A percentile compares a stretch with the other conserved stretches of the same genome.
These are phyloP conservation scores for Leptinotarsa defecta DNA, from an alignment of 1,140 invertebrate genomes.

Conservation along the genomic window DNA sequence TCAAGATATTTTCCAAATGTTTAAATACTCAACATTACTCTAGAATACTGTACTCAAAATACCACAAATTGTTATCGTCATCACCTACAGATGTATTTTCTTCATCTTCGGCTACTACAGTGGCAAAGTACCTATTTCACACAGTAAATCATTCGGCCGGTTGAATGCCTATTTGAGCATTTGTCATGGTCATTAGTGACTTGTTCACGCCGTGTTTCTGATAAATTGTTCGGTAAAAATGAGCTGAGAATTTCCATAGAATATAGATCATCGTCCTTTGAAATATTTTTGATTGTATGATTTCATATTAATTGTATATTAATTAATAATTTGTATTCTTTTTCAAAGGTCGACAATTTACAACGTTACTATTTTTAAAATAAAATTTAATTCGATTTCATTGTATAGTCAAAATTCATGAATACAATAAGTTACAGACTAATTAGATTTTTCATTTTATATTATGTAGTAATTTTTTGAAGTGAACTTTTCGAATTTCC, in stretches of 20 bases:
- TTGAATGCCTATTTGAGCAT: slow-evolving; percentile 18
- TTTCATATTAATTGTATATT: not conserved
- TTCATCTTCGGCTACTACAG: not conserved
- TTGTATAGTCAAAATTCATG: too few species aligned
- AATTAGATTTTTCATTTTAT: too few species aligned
- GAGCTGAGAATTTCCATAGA: slow-evolving; percentile 2
- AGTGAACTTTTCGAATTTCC: too few species aligned
- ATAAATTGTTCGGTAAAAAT: slow-evolving; percentile 25
- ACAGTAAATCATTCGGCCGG: slow-evolving; percentile 17
- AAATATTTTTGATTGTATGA: not conserved
- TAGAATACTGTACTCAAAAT: too few species aligned
- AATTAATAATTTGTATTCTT: too few species aligned
- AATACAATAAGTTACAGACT: too few species aligned
- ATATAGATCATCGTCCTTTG: slow-evolving; percentile 4
- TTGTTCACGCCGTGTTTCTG: slow-evolving; percentile 26
- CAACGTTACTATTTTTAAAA: too few species aligned
- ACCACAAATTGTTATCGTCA: not conserved
- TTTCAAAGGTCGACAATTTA: too few species aligned
- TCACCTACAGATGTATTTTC: not conserved
- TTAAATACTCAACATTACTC: too few species aligned
- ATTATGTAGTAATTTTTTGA: too few species aligned
- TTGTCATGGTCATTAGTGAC: slow-evolving; percentile 20
- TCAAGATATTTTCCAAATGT: too few species aligned
- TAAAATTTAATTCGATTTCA: too few species aligned
- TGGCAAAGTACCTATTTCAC: not conserved